Base-by-base conservation (phyloP, 2,888 invertebrate genomes). In the Amiota minor region DNA sequence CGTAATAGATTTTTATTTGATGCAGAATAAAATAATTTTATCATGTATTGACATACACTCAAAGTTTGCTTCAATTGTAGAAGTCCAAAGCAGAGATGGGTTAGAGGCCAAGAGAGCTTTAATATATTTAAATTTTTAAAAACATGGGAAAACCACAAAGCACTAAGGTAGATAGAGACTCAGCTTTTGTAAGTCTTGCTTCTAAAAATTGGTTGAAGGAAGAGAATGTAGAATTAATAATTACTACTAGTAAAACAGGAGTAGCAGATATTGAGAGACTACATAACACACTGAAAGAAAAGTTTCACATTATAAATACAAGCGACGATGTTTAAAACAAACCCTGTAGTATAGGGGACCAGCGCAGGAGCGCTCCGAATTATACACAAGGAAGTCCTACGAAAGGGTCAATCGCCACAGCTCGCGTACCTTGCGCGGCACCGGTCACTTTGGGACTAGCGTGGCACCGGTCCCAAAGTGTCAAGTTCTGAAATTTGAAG, bases 21-120 rank as follows among this genome's bases (percentile, higher is more conserved):
- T 73, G 50, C 14, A 59, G 55, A 71, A 73, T 59, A 50, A 69
- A 50, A n/a, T 9, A 14, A n/a, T 10, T 55, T 69, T 53, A 6
- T n/a, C 53, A n/a, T 53, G 53, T 10, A 53, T 53, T 9, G 53
- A 53, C 8, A 2, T 53, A 1, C 55, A 64, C 20, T 73, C 53
- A 11, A 72, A 75, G 67, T 72, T 59, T 12, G 67, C 65, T 0
- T 9, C 65, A 9, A 50, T 65, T 10, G 59, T 70, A 75, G 14
- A 45, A 69, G 47, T 72, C n/a, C 53, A 12, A 4, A 65, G 23
- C 12, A 11, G 73, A 35, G 64, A 74, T 55, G 73, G 70, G 73
- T 14, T 74, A 35, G 73, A 76, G 72, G 68, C 72, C 1, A 75
- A 76, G 72, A 55, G 61, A 72, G 75, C 69, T 11, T 16, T 77